A percentile compares a stretch with the other conserved stretches of the same genome.
Evolutionary conservation across 2,888 invertebrate genomes (phyloP).

Genomic region (Sarcophaga rosellei): DNA sequence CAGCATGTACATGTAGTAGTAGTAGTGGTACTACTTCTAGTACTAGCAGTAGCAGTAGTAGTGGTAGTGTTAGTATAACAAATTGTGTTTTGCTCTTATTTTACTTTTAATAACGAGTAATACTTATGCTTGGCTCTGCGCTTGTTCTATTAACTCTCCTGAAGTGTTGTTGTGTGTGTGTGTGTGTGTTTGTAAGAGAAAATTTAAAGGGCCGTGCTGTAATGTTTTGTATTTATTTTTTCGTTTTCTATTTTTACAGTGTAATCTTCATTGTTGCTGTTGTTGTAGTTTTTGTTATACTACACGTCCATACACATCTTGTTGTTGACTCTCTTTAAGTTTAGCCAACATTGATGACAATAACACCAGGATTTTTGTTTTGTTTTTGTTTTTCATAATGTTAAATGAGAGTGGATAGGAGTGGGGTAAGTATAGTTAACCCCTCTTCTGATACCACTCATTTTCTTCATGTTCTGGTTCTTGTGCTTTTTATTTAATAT

Average conservation of each 20-base stretch:
- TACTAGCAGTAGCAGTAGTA: too few relatives aligned
- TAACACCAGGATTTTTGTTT: slow-evolving; percentile 36
- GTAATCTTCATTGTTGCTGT: slow-evolving; percentile 29
- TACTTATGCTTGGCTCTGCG: slow-evolving; percentile 33
- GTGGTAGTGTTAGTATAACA: neutral
- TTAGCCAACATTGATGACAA: slow-evolving; percentile 65
- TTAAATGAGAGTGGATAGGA: slow-evolving; percentile 13
- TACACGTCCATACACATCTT: slow-evolving; percentile 31
- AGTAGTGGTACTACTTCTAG: neutral
- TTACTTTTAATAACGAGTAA: neutral
- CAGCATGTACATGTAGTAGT: neutral
- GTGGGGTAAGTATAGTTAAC: neutral
- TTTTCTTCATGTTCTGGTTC: neutral
- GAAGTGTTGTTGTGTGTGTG: slow-evolving; percentile 43
- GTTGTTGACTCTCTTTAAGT: slow-evolving; percentile 63
- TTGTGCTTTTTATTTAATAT: neutral
- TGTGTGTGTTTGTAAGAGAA: neutral
- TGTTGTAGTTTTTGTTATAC: slow-evolving; percentile 47
- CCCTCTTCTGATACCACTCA: neutral
- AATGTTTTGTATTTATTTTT: slow-evolving; percentile 40
- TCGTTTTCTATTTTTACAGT: slow-evolving; percentile 37
- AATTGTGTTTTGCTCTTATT: slow-evolving; percentile 22
- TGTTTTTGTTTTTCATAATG: neutral
- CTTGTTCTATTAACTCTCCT: slow-evolving; percentile 64
- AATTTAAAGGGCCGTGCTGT: slow-evolving; percentile 50